Base-by-base conservation (phyloP, 2,797 vertebrate species). In the Lutra lutra region DNA sequence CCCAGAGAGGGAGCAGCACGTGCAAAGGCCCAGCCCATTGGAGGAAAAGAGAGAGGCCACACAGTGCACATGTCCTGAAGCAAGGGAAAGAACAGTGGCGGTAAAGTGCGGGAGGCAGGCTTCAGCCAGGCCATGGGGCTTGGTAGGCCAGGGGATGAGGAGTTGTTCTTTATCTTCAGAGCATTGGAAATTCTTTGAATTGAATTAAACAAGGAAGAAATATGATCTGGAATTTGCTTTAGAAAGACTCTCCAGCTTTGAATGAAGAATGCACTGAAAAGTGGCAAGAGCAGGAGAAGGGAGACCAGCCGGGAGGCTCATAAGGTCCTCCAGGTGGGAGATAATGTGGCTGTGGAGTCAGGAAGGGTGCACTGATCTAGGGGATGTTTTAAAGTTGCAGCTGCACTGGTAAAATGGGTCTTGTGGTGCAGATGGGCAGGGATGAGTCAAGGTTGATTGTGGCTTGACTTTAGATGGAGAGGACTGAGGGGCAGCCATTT, bases 331-430 rank as follows among this genome's bases (percentile, higher is more conserved):
- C 54, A 43, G n/a, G 40, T 3, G 13, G n/a, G 54, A 78, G 62
- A 27, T 0, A 0, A 21, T 3, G 1, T 17, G 48, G 62, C 51
- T 3, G 2, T n/a, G 48, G n/a, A 32, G 40, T 29, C 7, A 5
- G 51, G 13, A 40, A 79, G 2, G 11, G 17, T 18, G 14, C 25
- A 21, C 20, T 10, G 29, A 46, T 68, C 38, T 58, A 54, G 86
- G 70, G 8, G 12, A 21, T 0, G 5, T 29, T 68, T 25, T 35
- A 15, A 68, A 43, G 21, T 25, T 43, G 15, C 21, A 68, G 11
- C 38, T 62, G 27, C 72, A 9, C 72, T 46, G 11, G 25, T 84
- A 32, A 83, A 73, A 83, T 8, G 3, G 73, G 32, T 27, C 60
- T 58, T 46, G 10, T n/a, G 11, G 9, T 21, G 6, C 17, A 12